Percentiles rank a stretch among this genome's conserved stretches.
phyloP scores from a whole-genome alignment of 2,797 vertebrate species.

The Sebastes kiyomatsui region DNA sequence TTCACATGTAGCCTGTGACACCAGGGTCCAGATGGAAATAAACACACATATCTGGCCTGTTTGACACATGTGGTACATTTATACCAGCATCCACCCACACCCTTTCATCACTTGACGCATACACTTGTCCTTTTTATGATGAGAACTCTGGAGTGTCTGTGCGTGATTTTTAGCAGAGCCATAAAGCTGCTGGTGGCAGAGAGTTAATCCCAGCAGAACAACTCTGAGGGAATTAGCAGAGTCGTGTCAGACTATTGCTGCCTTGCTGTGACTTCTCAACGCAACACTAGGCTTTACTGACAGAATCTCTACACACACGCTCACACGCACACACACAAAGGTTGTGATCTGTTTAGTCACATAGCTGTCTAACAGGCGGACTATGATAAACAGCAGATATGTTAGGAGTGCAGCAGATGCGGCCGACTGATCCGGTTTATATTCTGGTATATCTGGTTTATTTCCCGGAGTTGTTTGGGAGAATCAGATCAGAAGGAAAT shows the following conservation, averaged over 20 bases:
- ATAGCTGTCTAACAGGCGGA: not conserved
- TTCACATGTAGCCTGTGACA: not conserved
- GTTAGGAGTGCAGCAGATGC: not conserved
- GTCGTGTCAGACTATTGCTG: slow-evolving; percentile 32
- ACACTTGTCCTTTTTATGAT: not conserved
- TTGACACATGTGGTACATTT: not conserved
- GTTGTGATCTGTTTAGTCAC: not conserved
- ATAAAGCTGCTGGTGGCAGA: slow-evolving; percentile 9
- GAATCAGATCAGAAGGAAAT: slow-evolving; percentile 18
- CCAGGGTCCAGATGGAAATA: not conserved
- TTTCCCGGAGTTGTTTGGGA: not conserved
- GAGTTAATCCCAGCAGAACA: slow-evolving; percentile 50
- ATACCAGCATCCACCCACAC: not conserved
- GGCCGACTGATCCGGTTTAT: not conserved
- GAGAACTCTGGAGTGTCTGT: not conserved
- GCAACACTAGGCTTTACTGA: slow-evolving; percentile 13
- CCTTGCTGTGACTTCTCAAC: slow-evolving; percentile 16
- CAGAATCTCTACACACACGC: not conserved
- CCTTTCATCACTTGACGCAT: not conserved
- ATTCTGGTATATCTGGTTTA: not conserved
- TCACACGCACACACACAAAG: not conserved
- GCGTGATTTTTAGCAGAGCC: slow-evolving; percentile 10
- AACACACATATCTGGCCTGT: not conserved
- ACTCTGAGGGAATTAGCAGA: slow-evolving; percentile 57
- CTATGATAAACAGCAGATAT: not conserved